These are phyloP conservation scores for Drosophila tsacasi DNA, from an alignment of 1,140 invertebrate genomes.

Conservation along the genomic window DNA sequence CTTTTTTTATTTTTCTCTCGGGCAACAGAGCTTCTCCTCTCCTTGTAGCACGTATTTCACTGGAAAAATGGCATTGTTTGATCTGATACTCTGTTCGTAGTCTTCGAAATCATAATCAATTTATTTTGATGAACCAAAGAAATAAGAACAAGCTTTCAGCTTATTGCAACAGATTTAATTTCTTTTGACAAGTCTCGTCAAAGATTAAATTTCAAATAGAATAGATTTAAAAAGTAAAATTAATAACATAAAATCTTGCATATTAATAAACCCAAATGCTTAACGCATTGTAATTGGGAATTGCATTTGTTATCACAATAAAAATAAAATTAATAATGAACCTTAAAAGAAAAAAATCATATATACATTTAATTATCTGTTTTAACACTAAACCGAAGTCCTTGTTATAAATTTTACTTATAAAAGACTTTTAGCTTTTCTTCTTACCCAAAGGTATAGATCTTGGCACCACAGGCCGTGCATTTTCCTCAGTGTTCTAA, in stretches of 20 bases:
- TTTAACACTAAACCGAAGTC: too few relatives aligned
- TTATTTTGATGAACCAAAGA: constrained; percentile 1
- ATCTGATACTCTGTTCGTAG: neutral
- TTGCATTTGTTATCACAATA: too few relatives aligned
- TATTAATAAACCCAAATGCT: too few relatives aligned
- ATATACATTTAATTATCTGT: too few relatives aligned
- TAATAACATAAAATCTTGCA: neutral
- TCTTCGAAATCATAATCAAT: constrained; percentile 2
- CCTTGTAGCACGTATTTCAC: neutral
- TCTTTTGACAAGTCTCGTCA: neutral
- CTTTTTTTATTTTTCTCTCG: neutral
- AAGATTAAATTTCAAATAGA: neutral
- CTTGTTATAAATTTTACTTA: too few relatives aligned
- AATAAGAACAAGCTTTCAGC: neutral
- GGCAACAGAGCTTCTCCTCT: neutral
- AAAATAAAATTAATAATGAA: too few relatives aligned
- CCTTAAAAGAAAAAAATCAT: too few relatives aligned
- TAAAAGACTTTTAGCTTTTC: too few relatives aligned
- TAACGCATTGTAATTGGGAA: too few relatives aligned
- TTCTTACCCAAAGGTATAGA: neutral
- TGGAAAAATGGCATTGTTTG: constrained; percentile 15
- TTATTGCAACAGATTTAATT: neutral
- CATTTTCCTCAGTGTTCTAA: constrained; percentile 20
- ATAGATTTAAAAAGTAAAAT: neutral
- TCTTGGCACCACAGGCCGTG: neutral